phyloP scores from a whole-genome alignment of 1,140 invertebrate species.

The Tyrophagus putrescentiae region DNA sequence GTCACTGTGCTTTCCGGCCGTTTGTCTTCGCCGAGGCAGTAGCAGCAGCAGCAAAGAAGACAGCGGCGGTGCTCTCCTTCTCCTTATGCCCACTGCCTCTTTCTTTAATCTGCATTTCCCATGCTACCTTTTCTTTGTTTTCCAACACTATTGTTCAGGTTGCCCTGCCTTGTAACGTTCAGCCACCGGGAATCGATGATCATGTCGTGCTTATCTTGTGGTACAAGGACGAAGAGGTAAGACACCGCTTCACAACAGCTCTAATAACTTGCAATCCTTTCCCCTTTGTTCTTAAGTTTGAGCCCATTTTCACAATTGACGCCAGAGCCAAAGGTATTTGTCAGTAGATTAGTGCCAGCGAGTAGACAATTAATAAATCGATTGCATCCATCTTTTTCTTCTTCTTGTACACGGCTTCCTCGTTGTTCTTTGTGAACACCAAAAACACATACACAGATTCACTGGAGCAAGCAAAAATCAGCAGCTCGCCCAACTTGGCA shows the following conservation, averaged over 20 bases:
- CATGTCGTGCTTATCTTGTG: conserved; percentile 77
- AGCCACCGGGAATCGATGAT: conserved; percentile 53
- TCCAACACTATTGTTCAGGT: conserved; percentile 42
- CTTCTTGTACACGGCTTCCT: background rate
- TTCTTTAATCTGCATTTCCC: background rate
- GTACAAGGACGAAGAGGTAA: conserved; percentile 57
- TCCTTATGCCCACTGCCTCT: background rate
- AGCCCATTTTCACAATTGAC: conserved; percentile 30
- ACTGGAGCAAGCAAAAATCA: conserved; percentile 4
- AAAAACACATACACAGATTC: conserved; percentile 3
- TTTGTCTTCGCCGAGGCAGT: background rate
- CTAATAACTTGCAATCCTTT: conserved; percentile 4
- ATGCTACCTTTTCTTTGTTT: background rate
- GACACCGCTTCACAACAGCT: conserved; percentile 29
- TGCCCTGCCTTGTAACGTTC: conserved; percentile 67
- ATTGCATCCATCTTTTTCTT: too few species aligned
- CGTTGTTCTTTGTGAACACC: background rate
- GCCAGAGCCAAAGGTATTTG: conserved; percentile 28
- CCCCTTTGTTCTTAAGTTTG: conserved; percentile 19
- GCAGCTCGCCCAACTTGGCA: background rate
- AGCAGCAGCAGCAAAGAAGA: background rate
- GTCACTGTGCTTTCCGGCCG: background rate
- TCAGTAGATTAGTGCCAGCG: too few species aligned
- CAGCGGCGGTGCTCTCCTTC: background rate
- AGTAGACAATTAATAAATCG: background rate